phyloP scores from a whole-genome alignment of 2,797 vertebrate species.

The Paguma larvata region DNA sequence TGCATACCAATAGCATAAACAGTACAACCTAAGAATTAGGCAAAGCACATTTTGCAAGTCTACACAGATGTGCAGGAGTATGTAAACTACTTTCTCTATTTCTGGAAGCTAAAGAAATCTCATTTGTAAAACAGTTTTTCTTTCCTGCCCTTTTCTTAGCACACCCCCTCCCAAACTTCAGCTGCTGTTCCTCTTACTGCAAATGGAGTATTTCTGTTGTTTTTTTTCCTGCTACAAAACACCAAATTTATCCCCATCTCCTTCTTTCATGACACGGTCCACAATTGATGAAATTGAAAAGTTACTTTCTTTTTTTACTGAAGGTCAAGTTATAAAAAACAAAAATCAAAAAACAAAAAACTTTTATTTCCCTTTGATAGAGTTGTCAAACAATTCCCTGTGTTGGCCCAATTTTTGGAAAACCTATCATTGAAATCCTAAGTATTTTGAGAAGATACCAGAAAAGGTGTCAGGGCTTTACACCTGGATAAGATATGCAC shows the following conservation, averaged over 20 bases:
- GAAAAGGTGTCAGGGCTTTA: background rate
- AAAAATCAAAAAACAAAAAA: background rate
- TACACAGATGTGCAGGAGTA: conserved; percentile 77
- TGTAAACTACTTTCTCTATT: conserved; percentile 82
- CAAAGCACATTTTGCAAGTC: conserved; percentile 70
- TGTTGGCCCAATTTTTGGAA: background rate
- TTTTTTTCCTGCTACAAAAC: conserved; percentile 86
- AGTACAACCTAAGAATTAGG: conserved; percentile 69
- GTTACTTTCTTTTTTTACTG: background rate
- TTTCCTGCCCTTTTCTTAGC: conserved; percentile 79
- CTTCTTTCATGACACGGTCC: background rate
- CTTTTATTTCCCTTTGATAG: background rate
- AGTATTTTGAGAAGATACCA: background rate
- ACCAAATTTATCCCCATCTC: conserved; percentile 79
- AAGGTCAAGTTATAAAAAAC: background rate
- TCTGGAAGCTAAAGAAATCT: conserved; percentile 85
- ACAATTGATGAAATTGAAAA: conserved; percentile 16
- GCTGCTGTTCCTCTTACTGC: conserved; percentile 74
- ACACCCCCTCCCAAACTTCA: conserved; percentile 80
- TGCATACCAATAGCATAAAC: conserved; percentile 79
- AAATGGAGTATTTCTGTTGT: conserved; percentile 82
- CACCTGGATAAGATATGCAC: background rate
- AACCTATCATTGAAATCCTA: background rate
- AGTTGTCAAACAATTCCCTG: background rate
- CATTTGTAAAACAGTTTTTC: conserved; percentile 83